Evolutionary conservation across 2,888 invertebrate genomes (phyloP).

Genomic region (Volucella inanis): DNA sequence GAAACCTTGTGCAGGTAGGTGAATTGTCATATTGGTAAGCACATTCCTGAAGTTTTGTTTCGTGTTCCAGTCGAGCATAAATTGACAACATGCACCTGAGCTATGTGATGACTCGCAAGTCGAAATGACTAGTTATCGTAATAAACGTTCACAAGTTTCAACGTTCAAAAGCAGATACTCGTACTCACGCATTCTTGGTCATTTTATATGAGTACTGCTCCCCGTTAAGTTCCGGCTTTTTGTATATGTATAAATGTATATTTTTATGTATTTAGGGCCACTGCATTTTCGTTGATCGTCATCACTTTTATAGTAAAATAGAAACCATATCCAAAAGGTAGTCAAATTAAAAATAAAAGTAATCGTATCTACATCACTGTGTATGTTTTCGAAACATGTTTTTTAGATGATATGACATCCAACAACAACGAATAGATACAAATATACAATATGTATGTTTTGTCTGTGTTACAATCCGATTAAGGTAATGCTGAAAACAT

Average conservation of each 20-base stretch:
- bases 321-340: slow-evolving; percentile 11
- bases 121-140: slow-evolving; percentile 5
- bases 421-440: too few relatives aligned
- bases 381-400: too few relatives aligned
- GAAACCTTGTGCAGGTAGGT: too few relatives aligned
- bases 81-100: too few relatives aligned
- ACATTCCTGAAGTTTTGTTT: too few relatives aligned
- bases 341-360: slow-evolving; percentile 30
- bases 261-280: slow-evolving; percentile 6
- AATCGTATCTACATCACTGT: slow-evolving; percentile 2
- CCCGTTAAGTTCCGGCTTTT: not conserved
- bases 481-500: slow-evolving; percentile 53
- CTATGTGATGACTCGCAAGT: too few relatives aligned
- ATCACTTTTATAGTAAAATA: slow-evolving; percentile 25
- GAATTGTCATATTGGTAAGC: too few relatives aligned
- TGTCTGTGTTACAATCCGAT: slow-evolving; percentile 48
- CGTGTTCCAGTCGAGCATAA: too few relatives aligned
- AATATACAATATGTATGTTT: not conserved
- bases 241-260: not conserved
- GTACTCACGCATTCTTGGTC: not conserved
- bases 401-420: too few relatives aligned
- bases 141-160: not conserved
- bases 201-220: not conserved
- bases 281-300: slow-evolving; percentile 13
- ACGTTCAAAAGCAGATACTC: not conserved